These are phyloP conservation scores for Nysson spinosus DNA, from an alignment of 2,888 invertebrate species.

Conservation along the genomic window DNA sequence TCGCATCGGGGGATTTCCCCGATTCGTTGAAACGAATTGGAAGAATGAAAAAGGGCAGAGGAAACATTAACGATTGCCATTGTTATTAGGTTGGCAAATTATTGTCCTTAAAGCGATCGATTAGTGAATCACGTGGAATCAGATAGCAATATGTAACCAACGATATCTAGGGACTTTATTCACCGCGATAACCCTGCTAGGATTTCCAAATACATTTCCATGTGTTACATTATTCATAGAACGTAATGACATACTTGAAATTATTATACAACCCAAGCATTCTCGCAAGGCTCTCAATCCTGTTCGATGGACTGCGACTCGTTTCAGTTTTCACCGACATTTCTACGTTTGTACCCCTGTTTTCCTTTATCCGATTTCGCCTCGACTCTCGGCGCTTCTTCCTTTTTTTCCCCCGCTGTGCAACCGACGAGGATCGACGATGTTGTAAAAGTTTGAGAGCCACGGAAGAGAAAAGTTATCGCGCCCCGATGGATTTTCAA, in stretches of 20 bases:
- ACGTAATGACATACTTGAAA: conserved; percentile 51
- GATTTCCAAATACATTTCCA: conserved; percentile 45
- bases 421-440: background rate
- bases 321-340: conserved; percentile 3
- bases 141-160: conserved; percentile 21
- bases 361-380: background rate
- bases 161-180: conserved; percentile 33
- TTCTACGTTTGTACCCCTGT: background rate
- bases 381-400: background rate
- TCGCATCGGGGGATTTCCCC: no score
- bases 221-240: conserved; percentile 54
- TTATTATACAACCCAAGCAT: conserved; percentile 23
- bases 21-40: background rate
- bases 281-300: conserved; percentile 32
- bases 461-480: conserved; percentile 44
- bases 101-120: conserved; percentile 23
- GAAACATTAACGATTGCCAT: conserved; percentile 5
- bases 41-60: background rate
- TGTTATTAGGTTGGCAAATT: no score
- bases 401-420: background rate
- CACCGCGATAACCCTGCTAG: conserved; percentile 33
- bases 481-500: conserved; percentile 48
- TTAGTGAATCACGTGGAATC: conserved; percentile 21
- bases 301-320: conserved; percentile 10
- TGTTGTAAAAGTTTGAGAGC: conserved; percentile 33